Conservation (phyloP, 2,888 invertebrate genomes). For the Drepanosiphum platanoidis region DNA sequence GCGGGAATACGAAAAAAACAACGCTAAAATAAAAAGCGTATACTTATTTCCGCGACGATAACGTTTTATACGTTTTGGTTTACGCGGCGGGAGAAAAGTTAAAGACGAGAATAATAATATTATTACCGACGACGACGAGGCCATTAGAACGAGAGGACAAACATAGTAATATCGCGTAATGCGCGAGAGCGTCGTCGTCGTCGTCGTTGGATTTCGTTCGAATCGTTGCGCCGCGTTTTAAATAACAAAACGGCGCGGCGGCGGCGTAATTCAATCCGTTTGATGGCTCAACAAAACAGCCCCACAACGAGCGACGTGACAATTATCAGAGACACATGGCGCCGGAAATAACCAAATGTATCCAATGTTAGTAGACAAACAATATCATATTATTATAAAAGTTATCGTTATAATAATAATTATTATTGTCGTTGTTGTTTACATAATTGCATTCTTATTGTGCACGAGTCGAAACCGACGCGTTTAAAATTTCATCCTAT, state of each 20-base stretch:
- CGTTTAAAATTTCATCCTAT: not conserved
- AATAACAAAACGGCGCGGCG: too few relatives aligned
- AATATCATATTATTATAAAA: not conserved
- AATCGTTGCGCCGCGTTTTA: too few relatives aligned
- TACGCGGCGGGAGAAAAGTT: not conserved
- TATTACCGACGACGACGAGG: too few relatives aligned
- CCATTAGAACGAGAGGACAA: too few relatives aligned
- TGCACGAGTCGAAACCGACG: not conserved
- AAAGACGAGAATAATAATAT: not conserved
- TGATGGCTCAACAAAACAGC: not conserved
- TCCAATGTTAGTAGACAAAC: not conserved
- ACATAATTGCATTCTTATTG: not conserved
- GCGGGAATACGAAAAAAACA: not conserved
- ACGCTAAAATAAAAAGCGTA: too few relatives aligned
- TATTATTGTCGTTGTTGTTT: not conserved
- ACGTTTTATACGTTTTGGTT: not conserved
- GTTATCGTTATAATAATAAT: not conserved
- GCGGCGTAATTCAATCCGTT: not conserved
- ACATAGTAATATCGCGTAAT: too few relatives aligned
- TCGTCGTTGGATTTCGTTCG: too few relatives aligned
- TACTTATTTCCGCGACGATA: not conserved
- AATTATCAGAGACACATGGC: too few relatives aligned
- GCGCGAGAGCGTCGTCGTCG: too few relatives aligned
- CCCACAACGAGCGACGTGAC: not conserved
- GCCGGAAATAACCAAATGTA: not conserved